Base-by-base conservation (phyloP, 64 coral and sea anemone genomes). In the Montipora foliosa region DNA sequence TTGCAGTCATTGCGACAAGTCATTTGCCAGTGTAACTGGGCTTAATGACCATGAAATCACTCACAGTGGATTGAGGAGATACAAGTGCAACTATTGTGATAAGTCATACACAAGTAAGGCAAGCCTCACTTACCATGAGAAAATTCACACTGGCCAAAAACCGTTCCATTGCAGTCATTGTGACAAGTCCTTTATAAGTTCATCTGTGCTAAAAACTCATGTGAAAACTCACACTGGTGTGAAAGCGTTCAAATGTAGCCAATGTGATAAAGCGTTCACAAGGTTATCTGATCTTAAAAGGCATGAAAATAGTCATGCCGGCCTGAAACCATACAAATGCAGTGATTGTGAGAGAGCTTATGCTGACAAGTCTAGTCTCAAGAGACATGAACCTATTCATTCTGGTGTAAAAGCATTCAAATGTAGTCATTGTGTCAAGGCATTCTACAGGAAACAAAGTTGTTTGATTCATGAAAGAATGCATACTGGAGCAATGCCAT, bases 191-290 rank as follows among this genome's bases (percentile, higher is more conserved):
- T 91, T 81, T 77, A n/a, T 45, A 1, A 69, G 60, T 49, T 16
- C 53, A 6, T 70, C 58, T 0, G 11, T 47, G n/a, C 59, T 72
- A 5, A 91, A 82, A 55, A 59, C 21, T 19, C 89, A 91, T 71
- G 46, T 70, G 22, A 20, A 49, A 17, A 72, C 45, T 49, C 89
- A 91, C 29, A 51, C 77, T 17, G 89, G 60, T 10, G 78, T 69
- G 45, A 91, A 82, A 6, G 76, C 78, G 5, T 91, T 71, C n/a
- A 69, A 82, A 16, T 91, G 89, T 19, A 81, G 77, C 12, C 59
- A 80, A 20, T 91, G 89, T 17, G 77, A 82, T 3, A 81, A 72
- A 22, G 9, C 16, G 19, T 82, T 91, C 17, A 72, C 44, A 37
- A 44, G 59, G 0, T 17, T 21, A 5, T 21, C 20, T 72, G 55